Evolutionary conservation across 2,113 vertebrate species (phyloP).

Genomic region (Cochlearius cochlearius): DNA sequence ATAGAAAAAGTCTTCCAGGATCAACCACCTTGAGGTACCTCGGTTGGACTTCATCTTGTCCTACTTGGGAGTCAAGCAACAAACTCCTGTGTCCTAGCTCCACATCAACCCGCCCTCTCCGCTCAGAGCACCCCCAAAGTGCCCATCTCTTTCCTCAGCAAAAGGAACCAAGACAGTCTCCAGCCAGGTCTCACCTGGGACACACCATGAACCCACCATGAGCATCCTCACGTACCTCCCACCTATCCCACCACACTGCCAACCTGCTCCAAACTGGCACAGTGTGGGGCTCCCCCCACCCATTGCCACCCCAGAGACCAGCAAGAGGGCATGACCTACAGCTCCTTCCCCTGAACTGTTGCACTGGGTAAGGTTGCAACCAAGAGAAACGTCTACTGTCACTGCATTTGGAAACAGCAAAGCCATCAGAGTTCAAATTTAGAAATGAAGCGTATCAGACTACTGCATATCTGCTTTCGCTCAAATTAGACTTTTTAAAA

Average conservation of each 20-base stretch:
- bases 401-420: background rate
- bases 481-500: background rate
- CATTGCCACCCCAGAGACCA: background rate
- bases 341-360: background rate
- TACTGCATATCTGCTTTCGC: background rate
- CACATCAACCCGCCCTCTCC: background rate
- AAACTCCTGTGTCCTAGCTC: background rate
- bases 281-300: background rate
- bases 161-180: background rate
- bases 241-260: background rate
- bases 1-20: background rate
- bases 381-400: background rate
- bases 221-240: background rate
- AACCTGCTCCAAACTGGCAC: background rate
- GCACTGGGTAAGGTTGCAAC: background rate
- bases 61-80: background rate
- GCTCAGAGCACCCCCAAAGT: background rate
- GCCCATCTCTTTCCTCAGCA: background rate
- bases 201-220: background rate
- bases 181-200: background rate
- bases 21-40: background rate
- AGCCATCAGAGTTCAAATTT: background rate
- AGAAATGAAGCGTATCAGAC: background rate
- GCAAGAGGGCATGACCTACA: background rate
- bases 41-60: background rate